phyloP scores from a whole-genome alignment of 1,140 invertebrate genomes.

The Camponotus floridanus region DNA sequence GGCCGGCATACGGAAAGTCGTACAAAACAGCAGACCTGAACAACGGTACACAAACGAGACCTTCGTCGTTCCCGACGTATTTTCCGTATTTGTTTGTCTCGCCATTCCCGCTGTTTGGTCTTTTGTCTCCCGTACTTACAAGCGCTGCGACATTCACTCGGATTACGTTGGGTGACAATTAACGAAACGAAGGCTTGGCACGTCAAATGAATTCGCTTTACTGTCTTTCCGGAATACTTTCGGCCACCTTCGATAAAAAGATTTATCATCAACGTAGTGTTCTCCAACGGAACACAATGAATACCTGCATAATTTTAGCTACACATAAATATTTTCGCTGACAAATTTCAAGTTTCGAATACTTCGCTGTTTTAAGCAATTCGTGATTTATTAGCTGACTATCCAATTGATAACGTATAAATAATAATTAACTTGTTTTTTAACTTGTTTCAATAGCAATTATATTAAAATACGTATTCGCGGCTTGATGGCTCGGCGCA shows the following conservation, averaged over 20 bases:
- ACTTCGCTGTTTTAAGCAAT: too few relatives aligned
- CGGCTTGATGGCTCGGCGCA: too few relatives aligned
- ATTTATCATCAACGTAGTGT: conserved; percentile 36
- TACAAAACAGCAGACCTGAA: conserved; percentile 62
- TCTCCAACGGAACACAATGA: conserved; percentile 3
- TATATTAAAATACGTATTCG: too few relatives aligned
- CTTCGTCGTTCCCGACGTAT: conserved; percentile 44
- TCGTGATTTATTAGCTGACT: too few relatives aligned
- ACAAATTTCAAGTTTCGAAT: too few relatives aligned
- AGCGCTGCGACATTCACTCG: conserved; percentile 20
- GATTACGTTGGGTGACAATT: conserved; percentile 47
- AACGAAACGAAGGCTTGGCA: conserved; percentile 1
- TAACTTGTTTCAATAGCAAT: too few relatives aligned
- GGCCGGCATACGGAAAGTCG: neutral
- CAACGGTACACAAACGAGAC: conserved; percentile 69
- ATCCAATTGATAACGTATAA: too few relatives aligned
- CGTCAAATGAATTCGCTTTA: conserved; percentile 14
- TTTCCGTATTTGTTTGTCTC: conserved; percentile 62
- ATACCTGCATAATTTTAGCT: conserved; percentile 2
- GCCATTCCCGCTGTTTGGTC: neutral
- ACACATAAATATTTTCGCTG: conserved; percentile 17
- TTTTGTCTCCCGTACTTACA: conserved; percentile 28
- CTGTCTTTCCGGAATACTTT: neutral
- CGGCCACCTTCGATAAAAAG: neutral
- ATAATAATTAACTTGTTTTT: too few relatives aligned